phyloP scores from a whole-genome alignment of 2,888 invertebrate genomes.

The Tetropium fuscum region DNA sequence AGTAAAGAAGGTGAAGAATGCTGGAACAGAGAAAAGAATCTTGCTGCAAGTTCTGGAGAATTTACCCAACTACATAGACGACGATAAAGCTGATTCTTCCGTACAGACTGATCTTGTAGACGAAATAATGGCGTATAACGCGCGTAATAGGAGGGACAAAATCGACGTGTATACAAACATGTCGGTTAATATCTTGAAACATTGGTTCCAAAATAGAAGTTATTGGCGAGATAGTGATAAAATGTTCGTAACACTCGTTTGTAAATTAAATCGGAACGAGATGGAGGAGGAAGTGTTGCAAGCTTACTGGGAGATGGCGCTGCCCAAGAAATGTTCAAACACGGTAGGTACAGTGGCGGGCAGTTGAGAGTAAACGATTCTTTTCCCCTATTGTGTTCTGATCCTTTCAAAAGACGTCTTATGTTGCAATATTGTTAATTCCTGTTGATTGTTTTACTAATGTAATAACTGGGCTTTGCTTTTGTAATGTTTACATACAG shows the following conservation, averaged over 20 bases:
- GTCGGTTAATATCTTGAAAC: background rate
- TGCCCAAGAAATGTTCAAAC: background rate
- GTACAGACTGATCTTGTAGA: background rate
- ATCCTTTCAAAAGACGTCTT: no score
- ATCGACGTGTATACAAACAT: background rate
- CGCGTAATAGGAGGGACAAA: background rate
- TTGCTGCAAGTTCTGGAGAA: background rate
- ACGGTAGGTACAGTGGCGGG: slow-evolving; percentile 2
- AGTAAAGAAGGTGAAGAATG: background rate
- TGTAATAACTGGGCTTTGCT: no score
- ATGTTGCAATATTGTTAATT: no score
- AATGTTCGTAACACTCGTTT: background rate
- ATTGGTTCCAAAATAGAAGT: background rate
- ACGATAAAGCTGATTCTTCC: background rate
- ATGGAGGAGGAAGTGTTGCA: slow-evolving; percentile 4
- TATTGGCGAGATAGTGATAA: background rate
- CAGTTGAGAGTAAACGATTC: no score
- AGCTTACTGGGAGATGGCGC: background rate
- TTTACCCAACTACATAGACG: background rate
- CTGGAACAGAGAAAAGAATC: background rate
- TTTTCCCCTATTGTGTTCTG: no score
- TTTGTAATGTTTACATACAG: no score
- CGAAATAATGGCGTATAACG: background rate
- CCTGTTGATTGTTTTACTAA: no score
- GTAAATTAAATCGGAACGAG: slow-evolving; percentile 10